phyloP scores from a whole-genome alignment of 1,140 invertebrate species.

The Danaus plexippus region DNA sequence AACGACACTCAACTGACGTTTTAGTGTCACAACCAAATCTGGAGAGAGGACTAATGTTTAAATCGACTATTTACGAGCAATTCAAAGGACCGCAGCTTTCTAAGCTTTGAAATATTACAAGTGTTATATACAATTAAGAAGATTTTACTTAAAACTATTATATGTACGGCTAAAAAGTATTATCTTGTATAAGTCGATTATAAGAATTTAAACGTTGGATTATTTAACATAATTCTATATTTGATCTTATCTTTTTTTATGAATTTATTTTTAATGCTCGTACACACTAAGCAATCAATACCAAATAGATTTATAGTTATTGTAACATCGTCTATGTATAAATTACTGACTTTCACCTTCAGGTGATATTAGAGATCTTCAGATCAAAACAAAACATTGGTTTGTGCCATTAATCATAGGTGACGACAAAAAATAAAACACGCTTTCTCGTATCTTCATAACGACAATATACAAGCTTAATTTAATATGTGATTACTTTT shows the following conservation, averaged over 20 bases:
- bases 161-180: too few relatives aligned
- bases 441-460: too few relatives aligned
- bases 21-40: slow-evolving; percentile 18
- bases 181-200: too few relatives aligned
- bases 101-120: slow-evolving; percentile 21
- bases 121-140: slow-evolving; percentile 16
- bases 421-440: slow-evolving; percentile 13
- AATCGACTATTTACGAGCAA: slow-evolving; percentile 20
- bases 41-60: slow-evolving; percentile 19
- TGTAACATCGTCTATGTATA: not conserved
- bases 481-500: too few relatives aligned
- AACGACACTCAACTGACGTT: slow-evolving; percentile 8
- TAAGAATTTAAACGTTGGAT: too few relatives aligned
- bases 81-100: slow-evolving; percentile 22
- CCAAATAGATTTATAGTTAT: too few relatives aligned
- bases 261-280: too few relatives aligned
- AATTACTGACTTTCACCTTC: slow-evolving; percentile 13
- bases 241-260: too few relatives aligned
- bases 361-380: not conserved
- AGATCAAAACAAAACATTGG: slow-evolving; percentile 11
- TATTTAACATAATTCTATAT: too few relatives aligned
- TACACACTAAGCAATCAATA: too few relatives aligned
- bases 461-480: too few relatives aligned
- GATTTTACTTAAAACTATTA: slow-evolving; percentile 9
- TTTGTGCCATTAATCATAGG: slow-evolving; percentile 17